These are phyloP conservation scores for Phylloscopus collybita DNA, from an alignment of 2,797 vertebrate genomes.

Conservation along the genomic window DNA sequence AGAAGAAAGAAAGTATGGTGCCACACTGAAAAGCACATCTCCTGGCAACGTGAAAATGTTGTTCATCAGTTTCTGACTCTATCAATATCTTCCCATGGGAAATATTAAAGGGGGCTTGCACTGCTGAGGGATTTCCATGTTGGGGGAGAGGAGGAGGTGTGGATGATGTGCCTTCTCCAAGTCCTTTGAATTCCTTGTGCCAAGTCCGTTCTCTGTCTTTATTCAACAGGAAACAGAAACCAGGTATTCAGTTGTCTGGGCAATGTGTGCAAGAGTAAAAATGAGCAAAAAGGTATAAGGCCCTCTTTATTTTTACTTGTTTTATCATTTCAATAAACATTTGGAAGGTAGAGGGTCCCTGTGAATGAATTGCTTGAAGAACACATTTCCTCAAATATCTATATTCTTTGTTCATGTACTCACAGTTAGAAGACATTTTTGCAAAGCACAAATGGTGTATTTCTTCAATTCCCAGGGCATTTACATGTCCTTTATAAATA, in stretches of 20 bases:
- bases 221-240: not conserved
- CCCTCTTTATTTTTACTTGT: not conserved
- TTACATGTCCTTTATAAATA: slow-evolving; percentile 7
- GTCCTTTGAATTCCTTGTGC: not conserved
- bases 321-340: not conserved
- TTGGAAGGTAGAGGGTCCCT: not conserved
- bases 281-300: not conserved
- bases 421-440: not conserved
- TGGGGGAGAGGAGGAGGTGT: not conserved
- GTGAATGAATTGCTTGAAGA: not conserved
- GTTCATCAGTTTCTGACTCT: not conserved
- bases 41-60: not conserved
- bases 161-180: not conserved
- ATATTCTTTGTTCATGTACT: not conserved
- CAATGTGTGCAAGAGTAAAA: not conserved
- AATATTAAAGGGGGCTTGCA: not conserved
- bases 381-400: not conserved
- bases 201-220: not conserved
- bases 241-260: not conserved
- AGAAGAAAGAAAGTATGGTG: not conserved
- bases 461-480: not conserved
- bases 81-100: not conserved
- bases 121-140: not conserved
- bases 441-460: not conserved
- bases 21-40: not conserved